Evolutionary conservation across 2,797 vertebrate genomes (phyloP), one percentile per base, ranked within the genome.

Genomic region (Hirundo rustica): DNA sequence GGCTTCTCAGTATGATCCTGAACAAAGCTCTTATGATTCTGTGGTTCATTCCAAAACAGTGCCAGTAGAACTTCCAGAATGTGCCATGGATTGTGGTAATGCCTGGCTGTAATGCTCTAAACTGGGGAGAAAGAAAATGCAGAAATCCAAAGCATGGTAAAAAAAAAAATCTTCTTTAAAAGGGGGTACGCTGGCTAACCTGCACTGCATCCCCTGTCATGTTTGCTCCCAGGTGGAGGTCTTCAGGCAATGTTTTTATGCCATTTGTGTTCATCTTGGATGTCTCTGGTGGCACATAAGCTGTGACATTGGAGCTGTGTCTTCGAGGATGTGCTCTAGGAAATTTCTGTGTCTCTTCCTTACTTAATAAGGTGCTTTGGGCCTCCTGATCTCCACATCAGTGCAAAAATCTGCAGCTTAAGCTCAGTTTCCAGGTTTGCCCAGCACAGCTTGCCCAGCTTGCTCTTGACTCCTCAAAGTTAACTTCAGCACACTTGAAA

Each of bases 231-330:
- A 22, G 25, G 29, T 85, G 29, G 20, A 79, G 8, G 8, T 74
- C 65, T 91, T 85, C 20, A 50, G 71, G 44, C 44, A 48, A 1
- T 22, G 22, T 23, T 36, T 83, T 74, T 45, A 5, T 73, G 44
- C 60, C 17, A 29, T 62, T 94, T 82, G 18, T 83, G 27, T 83
- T 83, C 67, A 19, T 51, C 45, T 77, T 83, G n/a, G 34, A 13
- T 44, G 22, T 73, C 16, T 76, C 61, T 70, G 32, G 44, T 91
- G 47, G 38, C n/a, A n/a, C 18, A 19, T 38, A 27, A 27, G 12
- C 64, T 4, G 5, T 54, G 45, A 7, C 0, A 1, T 21, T 34
- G 32, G 47, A 91, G 32, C 32, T 0, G 0, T 81, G 54, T 40
- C 45, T 58, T 73, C 0, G 0, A 70, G 78, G 25, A 20, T 36